phyloP scores from a whole-genome alignment of 2,113 vertebrate species.

The Aplodontia rufa region DNA sequence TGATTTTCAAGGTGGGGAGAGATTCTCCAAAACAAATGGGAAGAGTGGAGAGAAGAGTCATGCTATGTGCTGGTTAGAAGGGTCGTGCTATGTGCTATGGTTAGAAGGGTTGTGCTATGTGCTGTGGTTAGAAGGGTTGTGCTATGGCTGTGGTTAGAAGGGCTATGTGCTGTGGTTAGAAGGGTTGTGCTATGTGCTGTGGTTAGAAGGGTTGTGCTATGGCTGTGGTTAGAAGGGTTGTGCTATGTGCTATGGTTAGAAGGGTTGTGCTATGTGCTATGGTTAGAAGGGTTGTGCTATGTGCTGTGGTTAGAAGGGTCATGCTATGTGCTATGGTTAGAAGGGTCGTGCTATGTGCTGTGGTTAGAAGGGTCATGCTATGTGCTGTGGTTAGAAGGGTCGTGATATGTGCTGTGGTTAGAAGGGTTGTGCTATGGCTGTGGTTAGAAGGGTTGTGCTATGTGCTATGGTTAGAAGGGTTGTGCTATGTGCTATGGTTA shows the following conservation, averaged over 20 bases:
- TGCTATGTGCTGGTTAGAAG: too few relatives aligned
- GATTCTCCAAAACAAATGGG: neutral
- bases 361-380: neutral
- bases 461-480: too few relatives aligned
- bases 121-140: too few relatives aligned
- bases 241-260: too few relatives aligned
- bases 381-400: neutral
- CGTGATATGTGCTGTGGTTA: accelerated
- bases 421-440: neutral
- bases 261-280: too few relatives aligned
- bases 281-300: neutral
- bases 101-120: too few relatives aligned
- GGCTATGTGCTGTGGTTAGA: too few relatives aligned
- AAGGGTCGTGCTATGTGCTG: accelerated
- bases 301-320: neutral
- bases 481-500: too few relatives aligned
- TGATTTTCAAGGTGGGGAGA: neutral
- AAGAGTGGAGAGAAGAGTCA: neutral
- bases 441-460: neutral
- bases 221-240: neutral
- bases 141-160: too few relatives aligned
- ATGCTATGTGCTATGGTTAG: too few relatives aligned
- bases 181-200: accelerated
- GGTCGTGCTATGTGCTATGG: too few relatives aligned
- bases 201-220: neutral